These are phyloP conservation scores for Pyxicephalus adspersus DNA, from an alignment of 2,113 vertebrate genomes.

Conservation along the genomic window DNA sequence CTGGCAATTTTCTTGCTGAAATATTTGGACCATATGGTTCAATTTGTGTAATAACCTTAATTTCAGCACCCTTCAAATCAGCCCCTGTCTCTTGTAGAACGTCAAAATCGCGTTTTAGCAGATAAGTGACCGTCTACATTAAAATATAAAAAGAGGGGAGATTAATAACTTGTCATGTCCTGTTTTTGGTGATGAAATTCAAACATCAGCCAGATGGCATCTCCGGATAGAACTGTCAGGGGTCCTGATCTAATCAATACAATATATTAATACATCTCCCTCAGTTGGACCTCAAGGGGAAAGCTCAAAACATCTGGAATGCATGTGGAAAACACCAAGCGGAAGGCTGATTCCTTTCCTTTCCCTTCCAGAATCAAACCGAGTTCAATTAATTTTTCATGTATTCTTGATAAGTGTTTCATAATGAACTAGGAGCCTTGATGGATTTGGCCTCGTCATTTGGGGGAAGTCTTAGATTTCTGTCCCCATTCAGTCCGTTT, in stretches of 20 bases:
- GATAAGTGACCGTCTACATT: slow-evolving; percentile 87
- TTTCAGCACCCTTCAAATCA: slow-evolving; percentile 99
- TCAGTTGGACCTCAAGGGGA: slow-evolving; percentile 89
- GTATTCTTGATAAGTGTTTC: slow-evolving; percentile 90
- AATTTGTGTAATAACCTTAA: slow-evolving; percentile 99
- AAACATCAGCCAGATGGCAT: slow-evolving; percentile 99
- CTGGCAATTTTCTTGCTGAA: slow-evolving; percentile 99
- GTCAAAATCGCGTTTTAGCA: slow-evolving; percentile 83
- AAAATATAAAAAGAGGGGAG: slow-evolving; percentile 83
- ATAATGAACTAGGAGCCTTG: slow-evolving; percentile 88
- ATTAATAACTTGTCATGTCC: slow-evolving; percentile 99
- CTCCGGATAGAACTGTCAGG: slow-evolving; percentile 99
- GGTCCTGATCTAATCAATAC: slow-evolving; percentile 99
- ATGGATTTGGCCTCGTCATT: slow-evolving; percentile 83
- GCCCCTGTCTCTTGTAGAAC: slow-evolving; percentile 82
- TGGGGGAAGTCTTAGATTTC: slow-evolving; percentile 80
- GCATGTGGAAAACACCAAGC: slow-evolving; percentile 77
- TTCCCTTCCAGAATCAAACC: slow-evolving; percentile 83
- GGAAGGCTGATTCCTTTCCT: slow-evolving; percentile 70
- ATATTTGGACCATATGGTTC: slow-evolving; percentile 99
- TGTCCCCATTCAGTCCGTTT: slow-evolving; percentile 99
- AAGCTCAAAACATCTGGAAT: slow-evolving; percentile 94
- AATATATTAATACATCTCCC: slow-evolving; percentile 99
- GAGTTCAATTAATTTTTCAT: slow-evolving; percentile 90
- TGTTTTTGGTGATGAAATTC: slow-evolving; percentile 99